Evolutionary conservation across 2,888 invertebrate species (phyloP).

Genomic region (Acleris laterana): DNA sequence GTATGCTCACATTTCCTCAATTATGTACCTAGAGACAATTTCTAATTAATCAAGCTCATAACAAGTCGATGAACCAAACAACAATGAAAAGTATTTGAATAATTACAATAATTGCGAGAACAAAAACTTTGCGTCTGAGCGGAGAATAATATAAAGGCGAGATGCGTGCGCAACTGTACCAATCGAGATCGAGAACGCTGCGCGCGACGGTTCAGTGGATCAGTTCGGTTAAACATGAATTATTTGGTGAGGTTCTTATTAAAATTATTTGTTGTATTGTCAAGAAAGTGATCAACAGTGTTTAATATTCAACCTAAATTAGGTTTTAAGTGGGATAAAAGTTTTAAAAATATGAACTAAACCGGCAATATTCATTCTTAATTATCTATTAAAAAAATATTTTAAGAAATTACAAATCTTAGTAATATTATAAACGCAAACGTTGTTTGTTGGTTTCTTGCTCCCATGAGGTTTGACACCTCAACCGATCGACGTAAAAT

Average conservation of each 20-base stretch:
- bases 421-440: too few species aligned
- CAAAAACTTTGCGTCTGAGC: constrained; percentile 43
- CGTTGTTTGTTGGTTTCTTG: too few species aligned
- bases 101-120: constrained; percentile 43
- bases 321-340: too few species aligned
- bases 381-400: too few species aligned
- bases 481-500: too few species aligned
- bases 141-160: constrained; percentile 55
- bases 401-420: too few species aligned
- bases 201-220: constrained; percentile 32
- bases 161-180: constrained; percentile 49
- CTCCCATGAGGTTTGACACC: too few species aligned
- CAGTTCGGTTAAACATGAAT: constrained; percentile 47
- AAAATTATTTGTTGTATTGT: background rate
- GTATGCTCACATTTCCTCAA: constrained; percentile 35
- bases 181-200: constrained; percentile 44
- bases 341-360: too few species aligned
- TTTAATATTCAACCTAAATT: too few species aligned
- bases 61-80: constrained; percentile 36
- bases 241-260: constrained; percentile 51
- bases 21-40: constrained; percentile 29
- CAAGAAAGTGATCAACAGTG: background rate
- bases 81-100: constrained; percentile 38
- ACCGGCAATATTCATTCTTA: too few species aligned
- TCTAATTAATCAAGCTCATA: constrained; percentile 38